These are phyloP conservation scores for Thelohanellus kitauei DNA, from an alignment of 30 jellyfish, hydroid and myxozoan species.

Conservation along the genomic window DNA sequence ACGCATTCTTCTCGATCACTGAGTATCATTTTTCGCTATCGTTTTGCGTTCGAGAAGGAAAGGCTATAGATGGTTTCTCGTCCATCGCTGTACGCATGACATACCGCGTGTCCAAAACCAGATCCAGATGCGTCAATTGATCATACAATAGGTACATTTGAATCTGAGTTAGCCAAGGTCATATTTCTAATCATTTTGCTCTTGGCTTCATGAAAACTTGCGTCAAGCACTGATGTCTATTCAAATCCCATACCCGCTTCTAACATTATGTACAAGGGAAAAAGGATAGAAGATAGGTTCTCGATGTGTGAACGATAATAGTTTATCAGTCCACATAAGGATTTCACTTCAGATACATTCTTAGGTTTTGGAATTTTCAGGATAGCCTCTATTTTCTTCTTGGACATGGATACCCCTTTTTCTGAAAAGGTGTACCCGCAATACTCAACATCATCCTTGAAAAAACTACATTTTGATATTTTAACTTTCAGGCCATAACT, in stretches of 20 bases:
- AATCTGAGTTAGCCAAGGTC: constrained; percentile 28
- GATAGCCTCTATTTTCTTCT: constrained; percentile 10
- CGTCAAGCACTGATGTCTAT: constrained; percentile 5
- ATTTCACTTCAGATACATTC: constrained; percentile 3
- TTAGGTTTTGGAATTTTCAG: constrained; percentile 12
- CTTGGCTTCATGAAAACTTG: constrained; percentile 4
- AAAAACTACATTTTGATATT: constrained; percentile 6
- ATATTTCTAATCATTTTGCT: constrained; percentile 1
- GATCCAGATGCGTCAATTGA: constrained; percentile 19
- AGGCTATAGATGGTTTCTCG: constrained; percentile 23
- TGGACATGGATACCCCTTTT: constrained; percentile 8
- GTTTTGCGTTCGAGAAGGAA: constrained; percentile 9
- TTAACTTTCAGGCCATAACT: neutral
- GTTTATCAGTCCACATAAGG: constrained; percentile 15
- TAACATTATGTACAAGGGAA: constrained; percentile 10
- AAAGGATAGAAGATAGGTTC: constrained; percentile 2
- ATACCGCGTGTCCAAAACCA: constrained; percentile 35
- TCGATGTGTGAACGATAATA: constrained; percentile 7
- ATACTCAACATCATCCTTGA: constrained; percentile 2
- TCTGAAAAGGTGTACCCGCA: constrained; percentile 8
- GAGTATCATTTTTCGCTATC: constrained; percentile 11
- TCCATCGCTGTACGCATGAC: constrained; percentile 12
- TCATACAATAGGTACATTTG: constrained; percentile 6
- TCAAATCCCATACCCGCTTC: constrained; percentile 3
- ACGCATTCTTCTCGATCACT: constrained; percentile 19